These are phyloP conservation scores for Sula dactylatra DNA, from an alignment of 2,113 vertebrate species.

Conservation along the genomic window DNA sequence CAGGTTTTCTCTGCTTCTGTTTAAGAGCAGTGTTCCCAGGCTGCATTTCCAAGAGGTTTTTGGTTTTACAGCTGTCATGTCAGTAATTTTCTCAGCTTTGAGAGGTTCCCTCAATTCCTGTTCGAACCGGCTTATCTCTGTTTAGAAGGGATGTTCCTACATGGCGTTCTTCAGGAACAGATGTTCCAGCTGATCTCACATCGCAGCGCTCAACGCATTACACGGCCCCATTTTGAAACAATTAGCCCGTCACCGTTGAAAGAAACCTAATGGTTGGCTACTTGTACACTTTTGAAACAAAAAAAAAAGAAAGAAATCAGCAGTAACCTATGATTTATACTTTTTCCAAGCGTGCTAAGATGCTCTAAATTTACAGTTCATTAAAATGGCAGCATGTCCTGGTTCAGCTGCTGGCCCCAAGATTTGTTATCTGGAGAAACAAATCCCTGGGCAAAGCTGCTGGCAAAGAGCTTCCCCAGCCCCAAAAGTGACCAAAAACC, in stretches of 20 bases:
- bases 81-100: conserved; percentile 41
- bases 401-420: background rate
- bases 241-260: conserved; percentile 36
- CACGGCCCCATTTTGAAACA: conserved; percentile 28
- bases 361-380: conserved; percentile 34
- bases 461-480: background rate
- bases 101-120: conserved; percentile 23
- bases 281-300: conserved; percentile 43
- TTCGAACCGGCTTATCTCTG: conserved; percentile 30
- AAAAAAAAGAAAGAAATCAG: background rate
- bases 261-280: conserved; percentile 23
- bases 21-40: background rate
- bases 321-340: background rate
- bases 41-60: background rate
- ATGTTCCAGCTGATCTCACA: conserved; percentile 45
- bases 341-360: background rate
- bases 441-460: background rate
- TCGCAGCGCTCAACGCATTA: background rate
- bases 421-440: background rate
- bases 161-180: conserved; percentile 26
- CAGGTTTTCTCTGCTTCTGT: background rate
- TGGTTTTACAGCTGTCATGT: conserved; percentile 47
- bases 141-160: conserved; percentile 15
- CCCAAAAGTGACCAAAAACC: background rate
- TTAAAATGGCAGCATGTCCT: background rate